Evolutionary conservation across 2,888 invertebrate species (phyloP).

Genomic region (Drosophila glabriapex): DNA sequence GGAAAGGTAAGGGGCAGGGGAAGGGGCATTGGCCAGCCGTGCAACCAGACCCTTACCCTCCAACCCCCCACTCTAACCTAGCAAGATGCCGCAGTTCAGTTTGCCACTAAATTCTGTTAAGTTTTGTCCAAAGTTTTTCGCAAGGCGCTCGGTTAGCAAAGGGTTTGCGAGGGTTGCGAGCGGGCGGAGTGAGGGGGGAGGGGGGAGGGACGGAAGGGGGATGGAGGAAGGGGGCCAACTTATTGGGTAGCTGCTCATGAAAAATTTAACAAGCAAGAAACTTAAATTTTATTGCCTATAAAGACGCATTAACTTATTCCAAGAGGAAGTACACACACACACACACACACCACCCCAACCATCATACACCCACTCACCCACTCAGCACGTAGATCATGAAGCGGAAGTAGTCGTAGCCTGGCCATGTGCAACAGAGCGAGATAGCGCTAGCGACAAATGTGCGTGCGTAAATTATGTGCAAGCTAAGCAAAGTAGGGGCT

Average conservation of each 20-base stretch:
- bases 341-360: background rate
- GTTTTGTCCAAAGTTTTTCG: constrained; percentile 72
- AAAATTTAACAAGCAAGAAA: constrained; percentile 74
- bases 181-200: no score
- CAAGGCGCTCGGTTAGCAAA: background rate
- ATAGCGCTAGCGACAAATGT: constrained; percentile 70
- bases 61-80: background rate
- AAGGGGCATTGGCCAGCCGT: constrained; percentile 47
- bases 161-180: background rate
- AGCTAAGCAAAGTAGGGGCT: constrained; percentile 27
- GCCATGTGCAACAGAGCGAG: constrained; percentile 38
- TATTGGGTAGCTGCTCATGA: constrained; percentile 65
- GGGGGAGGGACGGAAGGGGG: no score
- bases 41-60: constrained; percentile 21
- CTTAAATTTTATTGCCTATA: constrained; percentile 82
- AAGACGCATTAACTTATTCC: constrained; percentile 79
- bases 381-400: constrained; percentile 6
- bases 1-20: no score
- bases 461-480: constrained; percentile 71
- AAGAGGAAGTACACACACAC: background rate
- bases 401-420: constrained; percentile 30
- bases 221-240: constrained; percentile 10
- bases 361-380: background rate
- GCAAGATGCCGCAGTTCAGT: constrained; percentile 43
- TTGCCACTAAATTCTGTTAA: constrained; percentile 74